phyloP scores from a whole-genome alignment of 2,113 vertebrate species.

The Python bivittatus region DNA sequence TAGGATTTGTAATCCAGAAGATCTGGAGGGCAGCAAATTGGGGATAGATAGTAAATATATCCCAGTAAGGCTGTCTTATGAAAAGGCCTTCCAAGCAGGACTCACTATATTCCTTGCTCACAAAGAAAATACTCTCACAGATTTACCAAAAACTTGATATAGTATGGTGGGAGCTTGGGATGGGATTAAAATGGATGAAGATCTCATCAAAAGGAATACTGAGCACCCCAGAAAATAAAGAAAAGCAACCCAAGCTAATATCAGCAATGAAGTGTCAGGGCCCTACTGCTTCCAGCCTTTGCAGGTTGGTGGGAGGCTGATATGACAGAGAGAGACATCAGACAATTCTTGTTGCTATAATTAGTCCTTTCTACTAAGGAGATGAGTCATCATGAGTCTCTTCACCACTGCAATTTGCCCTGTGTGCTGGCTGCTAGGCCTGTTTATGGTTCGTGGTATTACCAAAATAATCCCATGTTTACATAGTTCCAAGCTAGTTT shows the following conservation, averaged over 20 bases:
- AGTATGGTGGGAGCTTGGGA: background rate
- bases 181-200: background rate
- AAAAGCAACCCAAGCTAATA: background rate
- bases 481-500: background rate
- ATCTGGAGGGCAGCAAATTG: background rate
- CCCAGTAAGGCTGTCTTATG: background rate
- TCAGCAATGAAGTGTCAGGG: conserved; percentile 3
- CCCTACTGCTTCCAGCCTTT: background rate
- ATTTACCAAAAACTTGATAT: background rate
- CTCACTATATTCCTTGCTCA: too few species aligned
- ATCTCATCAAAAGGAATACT: background rate
- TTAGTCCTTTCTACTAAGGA: background rate
- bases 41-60: background rate
- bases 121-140: background rate
- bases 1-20: background rate
- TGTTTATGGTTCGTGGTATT: background rate
- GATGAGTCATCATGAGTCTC: conserved; percentile 16
- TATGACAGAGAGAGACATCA: background rate
- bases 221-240: conserved; percentile 4
- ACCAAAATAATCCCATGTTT: background rate
- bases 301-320: background rate
- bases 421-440: background rate
- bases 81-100: background rate
- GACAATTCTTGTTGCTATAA: background rate
- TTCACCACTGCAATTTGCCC: conserved; percentile 2